A percentile compares a stretch with the other conserved stretches of the same genome.
Conservation (phyloP, 2,113 vertebrate species). For the Cervus canadensis region DNA sequence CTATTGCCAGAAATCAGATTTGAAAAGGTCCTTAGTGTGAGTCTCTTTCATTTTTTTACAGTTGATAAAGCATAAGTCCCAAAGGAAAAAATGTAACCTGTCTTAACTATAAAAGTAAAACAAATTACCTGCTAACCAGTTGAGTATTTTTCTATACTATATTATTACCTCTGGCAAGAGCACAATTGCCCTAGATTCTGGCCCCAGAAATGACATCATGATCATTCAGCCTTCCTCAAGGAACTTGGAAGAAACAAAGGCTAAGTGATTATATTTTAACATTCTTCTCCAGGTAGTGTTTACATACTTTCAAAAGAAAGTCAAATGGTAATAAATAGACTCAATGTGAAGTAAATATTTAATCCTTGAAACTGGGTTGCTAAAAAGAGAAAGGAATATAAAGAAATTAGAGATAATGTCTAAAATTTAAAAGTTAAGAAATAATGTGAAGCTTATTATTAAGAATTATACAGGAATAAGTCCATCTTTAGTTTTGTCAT, state of each 20-base stretch:
- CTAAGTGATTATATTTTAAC: background rate
- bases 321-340: background rate
- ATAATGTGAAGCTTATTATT: background rate
- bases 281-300: background rate
- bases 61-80: background rate
- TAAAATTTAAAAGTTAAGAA: conserved; percentile 14
- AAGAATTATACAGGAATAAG: background rate
- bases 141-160: background rate
- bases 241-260: background rate
- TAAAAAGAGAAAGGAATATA: background rate
- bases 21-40: background rate
- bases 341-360: background rate
- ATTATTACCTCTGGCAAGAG: background rate
- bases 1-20: background rate
- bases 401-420: background rate
- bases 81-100: conserved; percentile 1
- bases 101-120: background rate
- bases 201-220: background rate
- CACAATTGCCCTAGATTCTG: background rate
- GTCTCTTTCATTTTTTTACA: conserved; percentile 17
- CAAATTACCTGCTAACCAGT: background rate
- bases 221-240: background rate
- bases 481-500: background rate
- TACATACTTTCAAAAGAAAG: background rate
- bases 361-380: background rate